Evolutionary conservation across 2,888 invertebrate species (phyloP), one percentile per base, ranked within the genome.

Genomic region (Trimorus sp.): DNA sequence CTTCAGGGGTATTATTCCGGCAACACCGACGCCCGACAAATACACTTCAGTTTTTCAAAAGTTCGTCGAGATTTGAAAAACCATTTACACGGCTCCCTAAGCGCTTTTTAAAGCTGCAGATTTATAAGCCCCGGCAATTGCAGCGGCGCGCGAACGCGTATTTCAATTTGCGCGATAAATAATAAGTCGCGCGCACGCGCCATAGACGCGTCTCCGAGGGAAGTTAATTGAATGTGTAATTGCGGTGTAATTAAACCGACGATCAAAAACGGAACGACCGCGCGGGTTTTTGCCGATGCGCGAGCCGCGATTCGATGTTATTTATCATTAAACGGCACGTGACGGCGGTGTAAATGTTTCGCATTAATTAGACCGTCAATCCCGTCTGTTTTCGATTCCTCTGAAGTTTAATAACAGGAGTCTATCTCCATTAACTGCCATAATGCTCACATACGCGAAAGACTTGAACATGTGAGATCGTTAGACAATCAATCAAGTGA

Each of bases 401-500:
- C 16, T 45, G n/a, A 73, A 73, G 79, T 79, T 79, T 73, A 68
- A 68, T 62, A 73, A 79, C 62, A 48, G 37, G 12, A 66, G 70
- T 73, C 73, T 62, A 73, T 79, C 73, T 79, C 68, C 68, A 68
- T 68, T 68, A 73, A 71, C 62, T 79, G 62, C 37, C n/a, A 48
- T 58, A 37, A 40, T 58, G 54, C 48, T 73, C 62, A 73, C 68
- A 68, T 62, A 54, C 68, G 73, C 45, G 56, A 73, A 74, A 66
- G 66, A 62, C 73, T 79, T 73, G 68, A 56, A 74, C 73, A 66
- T 59, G 66, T 62, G 49, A 74, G 49, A 73, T 79, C 58, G 62
- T 59, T 73, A 51, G 66, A 42, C 51, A 79, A 79, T 79, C 73
- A 68, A 79, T 79, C 73, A 79, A 59, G 59, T 78, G 70, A 70